Conservation (phyloP, 2,888 invertebrate genomes). For the Nematopogon swammerdamellus region DNA sequence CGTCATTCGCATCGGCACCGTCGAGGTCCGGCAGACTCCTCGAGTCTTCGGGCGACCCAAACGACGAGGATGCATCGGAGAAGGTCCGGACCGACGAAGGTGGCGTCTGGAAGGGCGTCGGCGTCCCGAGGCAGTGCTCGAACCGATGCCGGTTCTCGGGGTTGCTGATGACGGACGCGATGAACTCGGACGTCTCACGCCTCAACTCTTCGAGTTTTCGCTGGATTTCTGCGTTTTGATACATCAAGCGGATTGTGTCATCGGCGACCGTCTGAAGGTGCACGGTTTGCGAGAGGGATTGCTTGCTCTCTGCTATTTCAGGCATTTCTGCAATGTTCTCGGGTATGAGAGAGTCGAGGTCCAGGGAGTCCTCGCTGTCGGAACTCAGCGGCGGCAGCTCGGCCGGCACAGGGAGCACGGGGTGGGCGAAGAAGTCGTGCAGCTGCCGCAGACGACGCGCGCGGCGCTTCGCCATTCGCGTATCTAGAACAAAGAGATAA, state of each 20-base stretch:
- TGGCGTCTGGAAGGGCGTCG: background rate
- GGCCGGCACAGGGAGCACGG: background rate
- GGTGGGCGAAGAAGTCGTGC: background rate
- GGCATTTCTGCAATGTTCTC: too few relatives aligned
- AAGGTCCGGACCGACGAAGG: background rate
- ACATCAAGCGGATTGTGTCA: slow-evolving; percentile 60
- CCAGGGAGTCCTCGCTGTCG: background rate
- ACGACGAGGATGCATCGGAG: background rate
- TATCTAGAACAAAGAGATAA: background rate
- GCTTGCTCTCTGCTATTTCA: background rate
- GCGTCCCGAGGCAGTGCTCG: background rate
- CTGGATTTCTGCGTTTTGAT: slow-evolving; percentile 59
- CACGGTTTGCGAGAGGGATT: too few relatives aligned
- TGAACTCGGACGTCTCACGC: slow-evolving; percentile 60
- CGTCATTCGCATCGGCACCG: background rate
- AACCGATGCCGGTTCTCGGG: slow-evolving; percentile 18
- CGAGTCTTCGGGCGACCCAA: background rate
- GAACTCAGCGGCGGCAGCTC: background rate
- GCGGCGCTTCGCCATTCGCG: background rate
- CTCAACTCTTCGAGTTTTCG: slow-evolving; percentile 58
- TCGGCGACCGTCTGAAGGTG: slow-evolving; percentile 57
- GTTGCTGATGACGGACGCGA: slow-evolving; percentile 57
- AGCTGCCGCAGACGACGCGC: background rate
- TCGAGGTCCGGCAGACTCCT: background rate
- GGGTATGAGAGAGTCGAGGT: background rate